Conservation (phyloP, 1,140 invertebrate species). For the Phthorimaea operculella region DNA sequence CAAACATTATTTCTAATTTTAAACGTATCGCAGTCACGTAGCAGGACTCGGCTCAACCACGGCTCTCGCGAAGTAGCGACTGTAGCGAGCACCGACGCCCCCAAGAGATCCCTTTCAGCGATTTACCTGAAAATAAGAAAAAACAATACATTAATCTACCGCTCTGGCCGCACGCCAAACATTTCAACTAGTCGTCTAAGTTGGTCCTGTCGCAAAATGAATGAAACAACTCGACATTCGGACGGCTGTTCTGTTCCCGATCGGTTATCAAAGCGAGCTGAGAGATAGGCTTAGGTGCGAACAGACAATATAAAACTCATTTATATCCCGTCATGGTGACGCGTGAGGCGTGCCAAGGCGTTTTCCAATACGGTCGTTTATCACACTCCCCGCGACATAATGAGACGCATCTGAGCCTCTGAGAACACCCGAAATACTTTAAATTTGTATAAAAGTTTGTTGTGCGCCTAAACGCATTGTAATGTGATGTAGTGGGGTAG, state of each 20-base stretch:
- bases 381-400: constrained; percentile 53
- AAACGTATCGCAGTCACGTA: constrained; percentile 8
- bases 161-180: constrained; percentile 54
- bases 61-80: constrained; percentile 21
- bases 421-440: constrained; percentile 40
- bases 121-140: constrained; percentile 65
- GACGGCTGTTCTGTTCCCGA: constrained; percentile 36
- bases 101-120: constrained; percentile 46
- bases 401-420: constrained; percentile 48
- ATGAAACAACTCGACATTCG: constrained; percentile 48
- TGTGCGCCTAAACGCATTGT: background rate
- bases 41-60: background rate
- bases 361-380: constrained; percentile 62
- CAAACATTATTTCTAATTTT: constrained; percentile 5
- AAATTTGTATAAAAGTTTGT: constrained; percentile 26
- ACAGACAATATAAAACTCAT: constrained; percentile 62
- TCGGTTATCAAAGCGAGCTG: constrained; percentile 44
- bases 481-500: background rate
- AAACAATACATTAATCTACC: constrained; percentile 62
- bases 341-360: constrained; percentile 54
- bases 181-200: constrained; percentile 61
- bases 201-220: constrained; percentile 56
- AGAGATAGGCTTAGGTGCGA: constrained; percentile 53
- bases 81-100: constrained; percentile 9
- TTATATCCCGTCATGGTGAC: constrained; percentile 60